Evolutionary conservation across 1,140 invertebrate species (phyloP).

Genomic region (Drosophila teissieri): DNA sequence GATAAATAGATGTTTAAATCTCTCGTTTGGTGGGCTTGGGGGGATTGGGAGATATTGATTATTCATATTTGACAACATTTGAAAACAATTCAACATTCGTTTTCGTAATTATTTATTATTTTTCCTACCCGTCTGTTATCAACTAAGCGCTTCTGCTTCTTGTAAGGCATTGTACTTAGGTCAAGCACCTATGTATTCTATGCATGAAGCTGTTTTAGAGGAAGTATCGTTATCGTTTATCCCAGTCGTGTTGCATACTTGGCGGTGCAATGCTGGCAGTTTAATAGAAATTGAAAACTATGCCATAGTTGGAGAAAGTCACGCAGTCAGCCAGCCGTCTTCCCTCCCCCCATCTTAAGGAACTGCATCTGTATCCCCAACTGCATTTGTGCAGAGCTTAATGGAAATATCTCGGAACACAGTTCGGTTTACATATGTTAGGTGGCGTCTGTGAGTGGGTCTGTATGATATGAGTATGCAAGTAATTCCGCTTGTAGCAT

Average conservation of each 20-base stretch:
- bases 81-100: too few species aligned
- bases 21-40: too few species aligned
- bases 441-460: constrained; percentile 10
- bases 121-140: too few species aligned
- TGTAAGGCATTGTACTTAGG: too few species aligned
- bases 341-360: background rate
- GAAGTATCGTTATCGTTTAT: too few species aligned
- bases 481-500: constrained; percentile 36
- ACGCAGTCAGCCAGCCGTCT: constrained; percentile 36
- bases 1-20: too few species aligned
- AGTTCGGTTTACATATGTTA: constrained; percentile 17
- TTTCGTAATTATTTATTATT: too few species aligned
- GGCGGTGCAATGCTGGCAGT: constrained; percentile 56
- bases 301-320: constrained; percentile 64
- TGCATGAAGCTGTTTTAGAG: too few species aligned
- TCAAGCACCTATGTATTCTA: too few species aligned
- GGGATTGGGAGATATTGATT: too few species aligned
- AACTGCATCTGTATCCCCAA: constrained; percentile 4
- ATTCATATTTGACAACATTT: too few species aligned
- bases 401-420: constrained; percentile 50
- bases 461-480: constrained; percentile 8
- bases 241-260: constrained; percentile 65
- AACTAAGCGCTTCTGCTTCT: too few species aligned
- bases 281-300: constrained; percentile 73
- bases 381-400: constrained; percentile 45